Evolutionary conservation across 2,797 vertebrate species (phyloP), one percentile per base, ranked within the genome.

Genomic region (Lutjanus campechanus): DNA sequence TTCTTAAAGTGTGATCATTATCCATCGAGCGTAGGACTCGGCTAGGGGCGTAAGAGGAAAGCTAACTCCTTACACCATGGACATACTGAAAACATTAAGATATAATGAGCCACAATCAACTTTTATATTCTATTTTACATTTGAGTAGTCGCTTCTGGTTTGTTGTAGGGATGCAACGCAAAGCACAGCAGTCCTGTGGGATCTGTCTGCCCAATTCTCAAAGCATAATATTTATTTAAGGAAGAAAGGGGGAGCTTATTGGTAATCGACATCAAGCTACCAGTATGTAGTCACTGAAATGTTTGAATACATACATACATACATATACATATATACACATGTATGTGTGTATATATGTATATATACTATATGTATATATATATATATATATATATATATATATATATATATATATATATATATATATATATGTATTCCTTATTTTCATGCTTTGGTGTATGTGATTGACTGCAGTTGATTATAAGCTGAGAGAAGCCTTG

Each of bases 1-100:
- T 85, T 87, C 69, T 51, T 86, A 73, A 84, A 88, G 75, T 66
- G 66, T 88, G 83, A 89, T 92, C 73, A 83, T 86, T 88, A 86
- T 71, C 75, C 76, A 58, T 72, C 7, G 49, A 85, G 80, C n/a
- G 10, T 62, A 70, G 17, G 16, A 61, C 50, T 9, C 8, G 56
- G 58, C 50, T 29, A 9, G 59, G 43, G 63, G 67, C 75, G 25
- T 61, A 75, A 78, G 69, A 81, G 66, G 61, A 68, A 64, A 46
- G 54, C 71, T 25, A 68, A 64, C 49, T 87, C 60, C 58, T 78
- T 82, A 85, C 80, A 73, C 74, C 73, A 63, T 73, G 58, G 72
- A 69, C 85, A 85, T 75, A 29, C 83, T 80, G 88, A 82, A 90
- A 65, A 82, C 79, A 89, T 90, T 90, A 89, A 65, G 55, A 66